These are phyloP conservation scores for Hermaeophaga mercurialis DNA, from an alignment of 2,888 invertebrate species.

Conservation along the genomic window DNA sequence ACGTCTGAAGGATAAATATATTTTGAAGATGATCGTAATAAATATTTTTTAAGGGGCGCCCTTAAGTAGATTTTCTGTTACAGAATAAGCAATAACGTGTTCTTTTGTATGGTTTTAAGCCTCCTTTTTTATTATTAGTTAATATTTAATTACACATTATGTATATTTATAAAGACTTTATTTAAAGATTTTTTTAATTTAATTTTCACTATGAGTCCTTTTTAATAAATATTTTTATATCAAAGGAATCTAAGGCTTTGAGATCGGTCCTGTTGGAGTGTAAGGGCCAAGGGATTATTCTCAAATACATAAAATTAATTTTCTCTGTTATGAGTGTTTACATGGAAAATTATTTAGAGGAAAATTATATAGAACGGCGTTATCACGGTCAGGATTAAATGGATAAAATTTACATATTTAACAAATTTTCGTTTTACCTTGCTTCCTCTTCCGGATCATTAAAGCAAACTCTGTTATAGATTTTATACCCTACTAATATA, in stretches of 20 bases:
- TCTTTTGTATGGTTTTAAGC: no score
- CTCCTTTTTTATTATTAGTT: not conserved
- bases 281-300: conserved; percentile 7
- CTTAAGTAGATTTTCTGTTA: no score
- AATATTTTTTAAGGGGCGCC: no score
- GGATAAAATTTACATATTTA: conserved; percentile 20
- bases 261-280: not conserved
- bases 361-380: conserved; percentile 10
- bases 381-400: conserved; percentile 18
- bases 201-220: no score
- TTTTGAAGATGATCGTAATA: no score
- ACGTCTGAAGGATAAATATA: no score
- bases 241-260: not conserved
- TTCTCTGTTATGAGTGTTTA: conserved; percentile 12
- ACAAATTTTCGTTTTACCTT: conserved; percentile 9
- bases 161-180: not conserved
- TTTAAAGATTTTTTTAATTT: not conserved
- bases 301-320: conserved; percentile 20
- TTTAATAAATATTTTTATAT: no score
- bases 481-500: no score
- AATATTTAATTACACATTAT: not conserved
- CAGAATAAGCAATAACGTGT: not conserved
- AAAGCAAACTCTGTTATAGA: not conserved
- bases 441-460: not conserved
- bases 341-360: conserved; percentile 10